A percentile compares a stretch with the other conserved stretches of the same genome.
phyloP scores from a whole-genome alignment of 2,888 invertebrate species.

The Abrostola triplasia region DNA sequence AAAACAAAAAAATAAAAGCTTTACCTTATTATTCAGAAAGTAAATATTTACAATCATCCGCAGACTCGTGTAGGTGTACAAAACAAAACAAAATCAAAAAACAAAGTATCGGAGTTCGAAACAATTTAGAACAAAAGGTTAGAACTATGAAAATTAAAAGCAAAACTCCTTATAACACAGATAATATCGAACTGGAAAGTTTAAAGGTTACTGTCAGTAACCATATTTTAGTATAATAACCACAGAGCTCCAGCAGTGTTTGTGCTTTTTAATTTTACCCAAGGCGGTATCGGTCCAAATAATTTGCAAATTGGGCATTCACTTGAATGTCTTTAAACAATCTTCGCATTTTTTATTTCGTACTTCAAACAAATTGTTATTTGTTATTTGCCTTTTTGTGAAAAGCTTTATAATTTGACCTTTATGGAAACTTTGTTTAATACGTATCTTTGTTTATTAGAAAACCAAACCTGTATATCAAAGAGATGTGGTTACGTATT shows the following conservation, averaged over 20 bases:
- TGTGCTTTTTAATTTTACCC: conserved; percentile 16
- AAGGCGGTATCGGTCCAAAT: conserved; percentile 14
- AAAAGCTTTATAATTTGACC: not conserved
- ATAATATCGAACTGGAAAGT: conserved; percentile 22
- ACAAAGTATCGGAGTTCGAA: no score
- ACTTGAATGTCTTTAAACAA: conserved; percentile 1
- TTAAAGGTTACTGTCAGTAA: conserved; percentile 11
- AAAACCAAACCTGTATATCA: no score
- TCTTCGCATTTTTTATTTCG: not conserved
- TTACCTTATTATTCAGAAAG: no score
- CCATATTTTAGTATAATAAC: conserved; percentile 27
- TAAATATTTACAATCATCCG: no score
- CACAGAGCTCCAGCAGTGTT: conserved; percentile 19
- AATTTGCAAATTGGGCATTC: conserved; percentile 4
- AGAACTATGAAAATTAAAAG: conserved; percentile 19
- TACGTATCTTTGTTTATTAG: no score
- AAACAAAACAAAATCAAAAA: no score
- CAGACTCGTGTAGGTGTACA: no score
- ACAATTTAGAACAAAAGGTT: conserved; percentile 12
- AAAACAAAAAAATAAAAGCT: not conserved
- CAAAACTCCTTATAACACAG: conserved; percentile 24
- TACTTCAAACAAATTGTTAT: not conserved
- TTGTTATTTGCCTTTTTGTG: not conserved
- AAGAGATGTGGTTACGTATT: no score
- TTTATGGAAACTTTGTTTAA: not conserved